Base-by-base conservation (phyloP, 2,888 invertebrate genomes). In the Oxytorus armatus region DNA sequence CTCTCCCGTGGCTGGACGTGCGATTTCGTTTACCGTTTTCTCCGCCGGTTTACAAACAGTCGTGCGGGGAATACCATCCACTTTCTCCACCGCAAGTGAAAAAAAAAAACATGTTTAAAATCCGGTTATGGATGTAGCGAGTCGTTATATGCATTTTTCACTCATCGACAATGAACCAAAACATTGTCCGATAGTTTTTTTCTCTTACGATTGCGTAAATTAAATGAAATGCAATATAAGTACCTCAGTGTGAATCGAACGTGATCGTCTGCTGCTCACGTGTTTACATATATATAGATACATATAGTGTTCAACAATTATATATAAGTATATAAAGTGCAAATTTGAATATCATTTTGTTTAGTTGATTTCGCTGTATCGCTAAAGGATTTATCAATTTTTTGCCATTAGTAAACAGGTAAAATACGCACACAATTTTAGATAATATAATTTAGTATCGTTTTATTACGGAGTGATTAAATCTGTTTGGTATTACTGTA, bases 301-400 rank as follows among this genome's bases (percentile, higher is more conserved):
- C 5, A 39, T 18, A 49, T 49, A 49, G 49, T 49, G 49, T 3
- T 14, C 18, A 8, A 18, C 49, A 7, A 18, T 39, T 5, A 10
- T 39, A 21, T 36, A 39, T 59, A 39, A 14, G 59, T n/a, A 59
- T 16, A 57, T 16, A 57, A 16, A 57, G 29, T 51, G 21, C 21
- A 51, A 51, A 10, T 51, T 51, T 51, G 21, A 51, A 51, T 51
- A 23, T 18, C 14, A 14, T 16, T 25, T 53, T n/a, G 25, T 21
- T 53, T 25, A n/a, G 14, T 53, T 53, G n/a, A n/a, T 42, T 29
- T 3, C 29, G n/a, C 25, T 29, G 8, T 18, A 47, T 18, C 53
- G 25, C 23, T 53, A 4, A n/a, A 49, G 25, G 25, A 14, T 53
- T 29, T n/a, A 29, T 25, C 14, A 10, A 18, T n/a, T 18, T 59